Evolutionary conservation across 2,113 vertebrate species (phyloP).

Genomic region (Gymnocephalus cernua): DNA sequence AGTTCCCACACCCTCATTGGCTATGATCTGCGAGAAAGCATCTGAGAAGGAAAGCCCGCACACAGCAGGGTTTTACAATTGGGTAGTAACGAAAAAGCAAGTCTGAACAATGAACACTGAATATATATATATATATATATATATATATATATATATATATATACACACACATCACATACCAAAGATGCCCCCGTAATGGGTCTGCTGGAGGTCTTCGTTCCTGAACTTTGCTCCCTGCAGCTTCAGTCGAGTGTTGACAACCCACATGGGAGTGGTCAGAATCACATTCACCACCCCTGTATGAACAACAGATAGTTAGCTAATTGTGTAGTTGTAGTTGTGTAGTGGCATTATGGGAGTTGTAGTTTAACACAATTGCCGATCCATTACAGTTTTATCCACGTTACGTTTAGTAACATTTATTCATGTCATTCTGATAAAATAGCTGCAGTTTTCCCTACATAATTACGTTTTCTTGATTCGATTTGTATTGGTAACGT

Average conservation of each 20-base stretch:
- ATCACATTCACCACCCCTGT: slow-evolving; percentile 85
- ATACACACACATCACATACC: slow-evolving; percentile 78
- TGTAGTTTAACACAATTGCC: no score
- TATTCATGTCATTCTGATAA: no score
- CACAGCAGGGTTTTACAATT: background rate
- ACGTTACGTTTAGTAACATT: no score
- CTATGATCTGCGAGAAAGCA: slow-evolving; percentile 86
- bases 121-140: background rate
- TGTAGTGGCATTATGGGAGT: no score
- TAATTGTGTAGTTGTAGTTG: no score
- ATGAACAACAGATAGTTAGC: slow-evolving; percentile 27
- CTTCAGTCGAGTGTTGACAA: slow-evolving; percentile 88
- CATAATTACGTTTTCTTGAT: no score
- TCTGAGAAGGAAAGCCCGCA: slow-evolving; percentile 69
- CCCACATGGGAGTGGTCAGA: slow-evolving; percentile 89
- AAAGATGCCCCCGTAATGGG: slow-evolving; percentile 86
- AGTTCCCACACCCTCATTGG: slow-evolving; percentile 79
- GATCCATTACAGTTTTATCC: no score
- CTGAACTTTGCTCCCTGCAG: slow-evolving; percentile 88
- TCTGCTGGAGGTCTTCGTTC: slow-evolving; percentile 85
- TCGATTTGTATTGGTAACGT: no score
- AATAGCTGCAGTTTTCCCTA: no score
- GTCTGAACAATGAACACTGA: background rate
- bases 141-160: slow-evolving; percentile 17
- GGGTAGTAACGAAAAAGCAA: background rate